Conservation (phyloP, 2,113 vertebrate species). For the Calyptomena viridis region DNA sequence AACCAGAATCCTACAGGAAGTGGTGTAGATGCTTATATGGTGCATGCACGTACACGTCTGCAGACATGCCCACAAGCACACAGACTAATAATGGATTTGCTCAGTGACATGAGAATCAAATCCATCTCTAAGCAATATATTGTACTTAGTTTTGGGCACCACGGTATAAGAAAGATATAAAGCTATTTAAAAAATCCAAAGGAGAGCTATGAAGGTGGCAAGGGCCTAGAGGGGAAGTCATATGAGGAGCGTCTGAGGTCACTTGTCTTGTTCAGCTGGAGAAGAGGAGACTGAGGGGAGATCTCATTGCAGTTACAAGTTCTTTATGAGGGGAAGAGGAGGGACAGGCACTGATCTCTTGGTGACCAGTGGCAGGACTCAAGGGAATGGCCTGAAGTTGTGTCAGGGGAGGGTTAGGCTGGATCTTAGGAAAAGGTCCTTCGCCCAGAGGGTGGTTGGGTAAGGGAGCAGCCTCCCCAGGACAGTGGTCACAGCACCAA, state of each 20-base stretch:
- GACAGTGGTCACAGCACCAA: not conserved
- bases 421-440: not conserved
- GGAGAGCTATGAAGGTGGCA: not conserved
- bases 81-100: not conserved
- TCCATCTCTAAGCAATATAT: not conserved
- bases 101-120: not conserved
- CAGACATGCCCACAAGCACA: not conserved
- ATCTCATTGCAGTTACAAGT: not conserved
- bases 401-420: not conserved
- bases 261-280: not conserved
- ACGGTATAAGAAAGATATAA: not conserved
- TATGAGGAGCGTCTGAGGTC: not conserved
- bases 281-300: not conserved
- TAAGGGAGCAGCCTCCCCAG: not conserved
- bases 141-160: not conserved
- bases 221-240: not conserved
- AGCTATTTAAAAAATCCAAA: not conserved
- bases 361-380: not conserved
- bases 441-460: not conserved
- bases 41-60: rapidly evolving
- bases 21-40: not conserved
- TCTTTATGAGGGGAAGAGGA: not conserved
- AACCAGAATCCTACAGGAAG: not conserved
- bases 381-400: not conserved
- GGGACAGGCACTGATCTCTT: not conserved